phyloP scores from a whole-genome alignment of 2,113 vertebrate species.

The Tonatia bakeri region DNA sequence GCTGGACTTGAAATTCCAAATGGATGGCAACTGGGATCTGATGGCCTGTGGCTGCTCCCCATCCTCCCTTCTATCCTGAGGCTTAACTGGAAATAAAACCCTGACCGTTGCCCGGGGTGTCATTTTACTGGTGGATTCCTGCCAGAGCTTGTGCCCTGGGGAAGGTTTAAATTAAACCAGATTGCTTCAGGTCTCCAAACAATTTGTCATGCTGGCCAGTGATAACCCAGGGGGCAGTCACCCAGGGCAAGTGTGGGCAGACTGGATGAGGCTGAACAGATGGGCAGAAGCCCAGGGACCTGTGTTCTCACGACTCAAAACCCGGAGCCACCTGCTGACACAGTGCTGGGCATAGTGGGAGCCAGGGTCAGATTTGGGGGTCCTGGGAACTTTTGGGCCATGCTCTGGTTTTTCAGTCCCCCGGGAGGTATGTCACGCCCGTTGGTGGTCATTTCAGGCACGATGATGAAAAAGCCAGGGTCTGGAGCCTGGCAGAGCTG shows the following conservation, averaged over 20 bases:
- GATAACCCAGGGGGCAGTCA: neutral
- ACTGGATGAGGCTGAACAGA: neutral
- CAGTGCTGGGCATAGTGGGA: neutral
- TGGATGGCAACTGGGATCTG: neutral
- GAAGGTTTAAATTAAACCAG: slow-evolving; percentile 63
- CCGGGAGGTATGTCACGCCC: neutral
- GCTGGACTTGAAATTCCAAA: neutral
- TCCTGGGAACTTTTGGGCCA: neutral
- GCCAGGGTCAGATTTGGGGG: neutral
- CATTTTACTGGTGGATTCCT: neutral
- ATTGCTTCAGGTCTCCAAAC: neutral
- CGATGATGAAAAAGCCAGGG: neutral
- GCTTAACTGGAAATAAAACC: slow-evolving; percentile 12
- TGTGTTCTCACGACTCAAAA: neutral
- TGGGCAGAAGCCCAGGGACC: neutral
- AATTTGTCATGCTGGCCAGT: neutral
- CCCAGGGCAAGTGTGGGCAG: neutral
- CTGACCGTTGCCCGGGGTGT: neutral
- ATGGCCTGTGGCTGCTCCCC: neutral
- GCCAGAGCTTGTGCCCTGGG: slow-evolving; percentile 1
- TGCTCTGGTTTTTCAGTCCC: neutral
- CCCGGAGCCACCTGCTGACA: neutral
- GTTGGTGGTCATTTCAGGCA: neutral
- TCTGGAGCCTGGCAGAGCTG: neutral
- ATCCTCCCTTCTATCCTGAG: neutral